Conservation (phyloP, 2,888 invertebrate species). For the Petrophora chlorosata region DNA sequence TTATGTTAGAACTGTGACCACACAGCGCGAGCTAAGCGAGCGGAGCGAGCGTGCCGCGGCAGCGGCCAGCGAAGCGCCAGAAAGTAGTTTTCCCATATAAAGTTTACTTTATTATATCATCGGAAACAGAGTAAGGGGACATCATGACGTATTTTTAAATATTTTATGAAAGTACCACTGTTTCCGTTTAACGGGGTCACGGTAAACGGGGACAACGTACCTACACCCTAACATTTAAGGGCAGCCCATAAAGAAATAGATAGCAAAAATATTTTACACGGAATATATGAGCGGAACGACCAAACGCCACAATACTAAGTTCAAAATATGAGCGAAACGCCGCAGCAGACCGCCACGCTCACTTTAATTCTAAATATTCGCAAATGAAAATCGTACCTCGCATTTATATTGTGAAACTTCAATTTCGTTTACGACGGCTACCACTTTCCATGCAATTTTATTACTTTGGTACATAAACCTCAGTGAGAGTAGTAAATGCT, state of each 20-base stretch:
- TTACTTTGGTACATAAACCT: constrained; percentile 2
- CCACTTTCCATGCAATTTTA: constrained; percentile 19
- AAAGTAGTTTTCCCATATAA: too few species aligned
- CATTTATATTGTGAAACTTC: constrained; percentile 29
- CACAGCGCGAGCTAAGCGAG: too few species aligned
- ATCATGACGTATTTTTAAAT: too few species aligned
- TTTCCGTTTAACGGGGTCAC: too few species aligned
- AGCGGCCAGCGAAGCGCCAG: too few species aligned
- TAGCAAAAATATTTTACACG: not conserved
- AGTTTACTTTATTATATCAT: too few species aligned
- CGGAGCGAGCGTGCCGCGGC: too few species aligned
- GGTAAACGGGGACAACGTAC: too few species aligned
- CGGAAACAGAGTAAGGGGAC: too few species aligned
- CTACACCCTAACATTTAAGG: not conserved
- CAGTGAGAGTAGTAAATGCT: not conserved
- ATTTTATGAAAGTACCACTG: too few species aligned
- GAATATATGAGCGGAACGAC: constrained; percentile 2
- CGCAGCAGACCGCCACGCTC: not conserved
- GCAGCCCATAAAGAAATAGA: constrained; percentile 5
- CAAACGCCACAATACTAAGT: too few species aligned
- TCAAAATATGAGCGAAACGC: constrained; percentile 1
- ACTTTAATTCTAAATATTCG: constrained; percentile 23
- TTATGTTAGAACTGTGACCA: too few species aligned
- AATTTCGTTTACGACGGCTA: constrained; percentile 26
- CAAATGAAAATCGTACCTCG: constrained; percentile 34